phyloP scores from a whole-genome alignment of 2,888 invertebrate genomes.

The Dysmachus trigonus region DNA sequence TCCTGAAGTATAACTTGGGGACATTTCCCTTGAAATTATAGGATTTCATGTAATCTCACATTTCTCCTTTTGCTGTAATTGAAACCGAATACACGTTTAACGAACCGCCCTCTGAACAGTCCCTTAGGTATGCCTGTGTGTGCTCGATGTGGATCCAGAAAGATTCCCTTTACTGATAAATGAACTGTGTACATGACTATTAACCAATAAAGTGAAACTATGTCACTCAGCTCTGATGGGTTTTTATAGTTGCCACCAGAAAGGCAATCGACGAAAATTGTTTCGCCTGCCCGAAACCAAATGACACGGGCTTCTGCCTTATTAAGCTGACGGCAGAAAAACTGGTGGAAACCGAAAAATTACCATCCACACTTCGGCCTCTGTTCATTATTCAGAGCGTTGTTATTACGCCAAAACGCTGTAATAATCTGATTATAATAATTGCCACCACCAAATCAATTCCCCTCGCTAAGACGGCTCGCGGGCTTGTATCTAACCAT shows the following conservation, averaged over 20 bases:
- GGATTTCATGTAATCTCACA: background rate
- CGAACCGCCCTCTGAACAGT: background rate
- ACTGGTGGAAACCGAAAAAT: background rate
- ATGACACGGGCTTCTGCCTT: background rate
- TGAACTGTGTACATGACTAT: background rate
- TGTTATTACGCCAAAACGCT: background rate
- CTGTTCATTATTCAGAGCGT: background rate
- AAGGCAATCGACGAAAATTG: background rate
- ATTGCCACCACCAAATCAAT: background rate
- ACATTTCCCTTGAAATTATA: background rate
- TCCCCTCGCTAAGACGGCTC: background rate
- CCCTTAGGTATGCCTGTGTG: background rate
- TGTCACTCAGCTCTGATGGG: background rate
- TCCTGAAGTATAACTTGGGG: background rate
- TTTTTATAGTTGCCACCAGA: background rate
- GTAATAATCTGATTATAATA: constrained; percentile 5
- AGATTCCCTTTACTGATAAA: background rate
- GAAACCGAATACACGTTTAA: background rate
- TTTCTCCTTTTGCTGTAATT: background rate
- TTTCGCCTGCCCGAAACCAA: background rate
- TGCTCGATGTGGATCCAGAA: background rate
- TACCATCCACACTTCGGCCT: background rate
- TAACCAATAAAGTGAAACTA: background rate
- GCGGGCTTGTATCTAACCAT: background rate
- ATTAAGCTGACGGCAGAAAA: background rate